Conservation (phyloP, 2,113 vertebrate species). For the Narcine bancroftii region DNA sequence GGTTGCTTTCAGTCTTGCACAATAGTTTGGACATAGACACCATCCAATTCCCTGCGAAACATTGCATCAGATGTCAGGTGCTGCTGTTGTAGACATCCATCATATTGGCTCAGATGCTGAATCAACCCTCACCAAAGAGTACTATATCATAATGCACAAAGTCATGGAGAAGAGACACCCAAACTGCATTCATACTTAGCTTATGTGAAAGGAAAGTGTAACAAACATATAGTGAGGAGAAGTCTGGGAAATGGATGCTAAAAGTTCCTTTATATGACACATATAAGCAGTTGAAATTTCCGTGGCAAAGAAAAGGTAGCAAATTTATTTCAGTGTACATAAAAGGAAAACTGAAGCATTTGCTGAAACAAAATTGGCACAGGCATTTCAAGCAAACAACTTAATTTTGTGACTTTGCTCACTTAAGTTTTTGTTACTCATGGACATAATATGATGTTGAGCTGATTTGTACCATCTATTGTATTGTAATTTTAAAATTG, state of each 20-base stretch:
- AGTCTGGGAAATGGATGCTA: not conserved
- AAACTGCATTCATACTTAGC: too few species aligned
- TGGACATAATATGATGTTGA: not conserved
- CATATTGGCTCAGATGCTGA: too few species aligned
- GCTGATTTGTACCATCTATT: not conserved
- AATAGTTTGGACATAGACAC: too few species aligned
- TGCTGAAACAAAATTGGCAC: not conserved
- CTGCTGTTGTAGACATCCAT: too few species aligned
- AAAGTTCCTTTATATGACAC: not conserved
- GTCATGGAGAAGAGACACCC: too few species aligned
- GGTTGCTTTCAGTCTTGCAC: too few species aligned
- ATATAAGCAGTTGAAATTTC: not conserved
- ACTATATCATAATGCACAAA: too few species aligned
- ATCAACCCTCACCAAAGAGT: too few species aligned
- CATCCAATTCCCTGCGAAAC: too few species aligned
- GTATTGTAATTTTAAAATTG: not conserved
- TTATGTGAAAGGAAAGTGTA: too few species aligned
- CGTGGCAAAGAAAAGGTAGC: not conserved
- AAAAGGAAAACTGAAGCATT: not conserved
- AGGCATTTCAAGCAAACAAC: not conserved
- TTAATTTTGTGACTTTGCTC: not conserved
- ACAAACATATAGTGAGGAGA: too few species aligned
- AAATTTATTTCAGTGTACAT: not conserved
- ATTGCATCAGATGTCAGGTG: too few species aligned
- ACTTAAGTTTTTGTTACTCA: not conserved